phyloP scores from a whole-genome alignment of 1,140 invertebrate species.

The Oscheius sp. region DNA sequence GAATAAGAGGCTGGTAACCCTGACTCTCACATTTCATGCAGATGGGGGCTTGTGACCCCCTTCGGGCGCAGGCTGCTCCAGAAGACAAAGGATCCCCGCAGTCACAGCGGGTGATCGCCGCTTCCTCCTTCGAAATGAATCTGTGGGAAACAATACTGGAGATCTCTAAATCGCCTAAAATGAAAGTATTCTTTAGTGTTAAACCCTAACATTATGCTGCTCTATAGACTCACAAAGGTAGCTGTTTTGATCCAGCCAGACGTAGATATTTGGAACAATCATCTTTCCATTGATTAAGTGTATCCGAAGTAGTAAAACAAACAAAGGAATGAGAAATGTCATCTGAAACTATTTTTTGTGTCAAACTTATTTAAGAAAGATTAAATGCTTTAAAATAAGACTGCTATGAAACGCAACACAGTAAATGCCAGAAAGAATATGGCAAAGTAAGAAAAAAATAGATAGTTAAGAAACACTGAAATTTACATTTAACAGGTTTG shows the following conservation, averaged over 20 bases:
- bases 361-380: too few relatives aligned
- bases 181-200: too few relatives aligned
- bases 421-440: too few relatives aligned
- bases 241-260: conserved; percentile 19
- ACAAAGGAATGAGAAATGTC: background rate
- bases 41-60: background rate
- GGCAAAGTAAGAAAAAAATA: too few relatives aligned
- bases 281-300: background rate
- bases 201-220: too few relatives aligned
- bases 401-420: too few relatives aligned
- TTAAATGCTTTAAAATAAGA: too few relatives aligned
- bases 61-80: conserved; percentile 2
- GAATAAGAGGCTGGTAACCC: background rate
- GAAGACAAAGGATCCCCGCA: conserved; percentile 16
- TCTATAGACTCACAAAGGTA: conserved; percentile 28
- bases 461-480: too few relatives aligned
- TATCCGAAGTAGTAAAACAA: background rate
- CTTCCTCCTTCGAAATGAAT: background rate
- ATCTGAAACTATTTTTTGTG: background rate
- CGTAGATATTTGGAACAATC: conserved; percentile 6
- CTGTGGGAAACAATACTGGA: too few relatives aligned
- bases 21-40: conserved; percentile 17
- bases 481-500: too few relatives aligned
- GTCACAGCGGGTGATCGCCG: background rate
- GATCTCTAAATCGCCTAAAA: too few relatives aligned